These are phyloP conservation scores for Melangyna quadrimaculata DNA, from an alignment of 2,888 invertebrate species.

Conservation along the genomic window DNA sequence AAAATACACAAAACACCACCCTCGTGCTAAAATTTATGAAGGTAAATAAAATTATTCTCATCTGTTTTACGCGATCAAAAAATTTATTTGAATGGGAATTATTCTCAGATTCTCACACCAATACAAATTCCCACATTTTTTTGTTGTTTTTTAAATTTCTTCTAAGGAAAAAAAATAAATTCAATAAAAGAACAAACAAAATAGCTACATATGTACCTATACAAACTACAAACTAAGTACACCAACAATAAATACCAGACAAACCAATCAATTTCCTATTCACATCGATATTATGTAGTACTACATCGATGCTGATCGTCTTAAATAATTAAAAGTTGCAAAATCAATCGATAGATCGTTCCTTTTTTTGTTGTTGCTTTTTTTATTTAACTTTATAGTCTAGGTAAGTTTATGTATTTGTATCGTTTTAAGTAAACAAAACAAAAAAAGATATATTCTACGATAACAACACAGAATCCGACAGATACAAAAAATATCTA, in stretches of 20 bases:
- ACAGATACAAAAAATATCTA: slow-evolving; percentile 17
- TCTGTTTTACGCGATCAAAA: slow-evolving; percentile 21
- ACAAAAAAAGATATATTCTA: slow-evolving; percentile 20
- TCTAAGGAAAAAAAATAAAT: neutral
- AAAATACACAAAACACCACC: slow-evolving; percentile 20
- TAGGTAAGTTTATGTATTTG: neutral
- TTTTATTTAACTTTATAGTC: neutral
- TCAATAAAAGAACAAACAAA: neutral
- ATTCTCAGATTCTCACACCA: neutral
- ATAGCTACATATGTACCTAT: too few relatives aligned
- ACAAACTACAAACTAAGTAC: neutral
- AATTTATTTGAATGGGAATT: neutral
- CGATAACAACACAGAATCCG: slow-evolving; percentile 4
- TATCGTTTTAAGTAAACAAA: slow-evolving; percentile 57
- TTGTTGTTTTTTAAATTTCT: neutral
- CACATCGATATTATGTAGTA: too few relatives aligned
- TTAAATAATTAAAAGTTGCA: slow-evolving; percentile 39
- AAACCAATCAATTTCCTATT: slow-evolving; percentile 44
- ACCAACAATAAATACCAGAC: slow-evolving; percentile 22
- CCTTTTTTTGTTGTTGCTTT: neutral
- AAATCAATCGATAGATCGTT: slow-evolving; percentile 37
- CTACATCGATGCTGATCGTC: slow-evolving; percentile 7
- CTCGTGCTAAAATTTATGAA: slow-evolving; percentile 23
- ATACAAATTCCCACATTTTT: neutral
- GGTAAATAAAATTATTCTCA: slow-evolving; percentile 23